phyloP scores from a whole-genome alignment of 2,113 vertebrate genomes.

The Bubo scandiacus region DNA sequence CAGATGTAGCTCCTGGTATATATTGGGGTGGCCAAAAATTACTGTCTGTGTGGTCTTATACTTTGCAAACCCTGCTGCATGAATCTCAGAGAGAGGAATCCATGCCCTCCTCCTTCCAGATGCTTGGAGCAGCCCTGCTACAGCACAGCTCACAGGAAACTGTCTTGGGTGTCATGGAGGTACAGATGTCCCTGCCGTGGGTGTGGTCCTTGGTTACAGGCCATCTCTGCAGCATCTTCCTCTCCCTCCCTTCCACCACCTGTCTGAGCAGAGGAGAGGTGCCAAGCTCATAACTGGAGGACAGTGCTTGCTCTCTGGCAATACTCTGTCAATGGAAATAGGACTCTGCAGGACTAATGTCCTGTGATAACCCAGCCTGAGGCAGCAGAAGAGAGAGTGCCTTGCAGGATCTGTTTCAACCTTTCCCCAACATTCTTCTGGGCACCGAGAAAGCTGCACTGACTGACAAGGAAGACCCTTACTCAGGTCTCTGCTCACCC shows the following conservation, averaged over 20 bases:
- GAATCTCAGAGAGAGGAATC: not conserved
- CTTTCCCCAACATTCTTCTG: not conserved
- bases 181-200: rapidly evolving
- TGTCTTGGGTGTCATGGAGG: rapidly evolving
- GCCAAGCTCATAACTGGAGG: not conserved
- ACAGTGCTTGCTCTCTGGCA: not conserved
- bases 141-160: not conserved
- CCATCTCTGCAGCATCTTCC: not conserved
- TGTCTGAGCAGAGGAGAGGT: not conserved
- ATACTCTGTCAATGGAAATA: not conserved
- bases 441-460: not conserved
- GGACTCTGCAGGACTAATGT: not conserved
- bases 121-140: not conserved
- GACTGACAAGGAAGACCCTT: not conserved
- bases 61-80: rapidly evolving
- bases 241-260: not conserved
- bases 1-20: not conserved
- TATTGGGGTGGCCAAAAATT: not conserved
- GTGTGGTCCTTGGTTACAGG: not conserved
- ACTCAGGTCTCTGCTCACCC: rapidly evolving
- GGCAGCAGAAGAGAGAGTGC: not conserved
- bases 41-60: not conserved
- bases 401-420: not conserved
- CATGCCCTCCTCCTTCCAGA: not conserved
- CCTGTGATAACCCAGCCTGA: not conserved